A percentile compares a stretch with the other conserved stretches of the same genome.
phyloP scores from a whole-genome alignment of 2,888 invertebrate genomes.

The Coenonympha glycerion region DNA sequence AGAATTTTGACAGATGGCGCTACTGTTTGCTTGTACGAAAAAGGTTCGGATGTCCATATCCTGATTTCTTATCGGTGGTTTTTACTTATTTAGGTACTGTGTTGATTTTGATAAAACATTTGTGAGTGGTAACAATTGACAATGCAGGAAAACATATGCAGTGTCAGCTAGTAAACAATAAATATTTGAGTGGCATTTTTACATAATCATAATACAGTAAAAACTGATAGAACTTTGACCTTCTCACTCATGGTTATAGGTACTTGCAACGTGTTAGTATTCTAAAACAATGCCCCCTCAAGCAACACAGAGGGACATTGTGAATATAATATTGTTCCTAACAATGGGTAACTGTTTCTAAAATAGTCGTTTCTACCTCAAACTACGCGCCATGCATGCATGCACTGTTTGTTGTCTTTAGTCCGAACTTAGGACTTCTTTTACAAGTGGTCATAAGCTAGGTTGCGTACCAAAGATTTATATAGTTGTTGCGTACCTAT shows the following conservation, averaged over 20 bases:
- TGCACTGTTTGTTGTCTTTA: slow-evolving; percentile 5
- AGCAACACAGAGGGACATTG: slow-evolving; percentile 17
- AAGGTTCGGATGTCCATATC: no score
- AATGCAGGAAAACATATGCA: no score
- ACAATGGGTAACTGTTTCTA: slow-evolving; percentile 27
- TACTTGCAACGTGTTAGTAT: slow-evolving; percentile 13
- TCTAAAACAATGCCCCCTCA: slow-evolving; percentile 17
- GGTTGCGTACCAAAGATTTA: no score
- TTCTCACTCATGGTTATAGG: not conserved
- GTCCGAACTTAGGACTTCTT: slow-evolving; percentile 3
- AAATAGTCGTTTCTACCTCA: slow-evolving; percentile 21
- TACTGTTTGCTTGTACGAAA: no score
- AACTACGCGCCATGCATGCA: slow-evolving; percentile 16
- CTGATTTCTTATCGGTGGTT: no score
- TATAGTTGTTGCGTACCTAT: no score
- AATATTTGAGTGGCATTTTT: no score
- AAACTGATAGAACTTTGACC: not conserved
- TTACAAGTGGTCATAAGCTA: slow-evolving; percentile 2
- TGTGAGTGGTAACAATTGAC: no score
- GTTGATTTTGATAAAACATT: no score
- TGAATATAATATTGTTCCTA: slow-evolving; percentile 17
- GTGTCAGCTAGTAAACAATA: no score
- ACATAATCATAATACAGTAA: not conserved
- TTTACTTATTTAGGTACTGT: no score
- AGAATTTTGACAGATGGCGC: no score